Conservation (phyloP, 2,113 vertebrate genomes). For the Bufo bufo region DNA sequence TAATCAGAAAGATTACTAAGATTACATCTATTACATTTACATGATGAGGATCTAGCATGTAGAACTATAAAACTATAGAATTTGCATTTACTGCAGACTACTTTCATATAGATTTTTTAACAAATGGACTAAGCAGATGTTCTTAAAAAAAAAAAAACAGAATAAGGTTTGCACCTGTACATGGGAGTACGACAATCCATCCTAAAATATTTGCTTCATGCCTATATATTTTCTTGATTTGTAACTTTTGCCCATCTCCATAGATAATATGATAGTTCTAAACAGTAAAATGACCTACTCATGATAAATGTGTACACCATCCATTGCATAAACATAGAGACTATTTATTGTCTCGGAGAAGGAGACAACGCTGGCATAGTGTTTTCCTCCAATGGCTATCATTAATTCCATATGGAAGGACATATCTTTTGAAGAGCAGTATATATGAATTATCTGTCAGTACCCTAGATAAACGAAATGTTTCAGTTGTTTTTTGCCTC, state of each 20-base stretch:
- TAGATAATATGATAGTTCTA: background rate
- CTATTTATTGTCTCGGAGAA: background rate
- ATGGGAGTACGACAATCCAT: background rate
- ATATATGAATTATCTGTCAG: slow-evolving; percentile 12
- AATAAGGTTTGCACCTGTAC: background rate
- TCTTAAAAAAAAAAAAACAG: background rate
- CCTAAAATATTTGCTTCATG: background rate
- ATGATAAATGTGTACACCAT: background rate
- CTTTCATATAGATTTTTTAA: no score
- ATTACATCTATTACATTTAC: no score
- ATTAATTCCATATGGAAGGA: background rate
- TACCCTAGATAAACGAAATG: background rate
- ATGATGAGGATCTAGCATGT: no score
- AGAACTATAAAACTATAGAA: no score
- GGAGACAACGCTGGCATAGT: background rate
- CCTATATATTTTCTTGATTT: background rate
- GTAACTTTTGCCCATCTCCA: background rate
- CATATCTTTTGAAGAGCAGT: background rate
- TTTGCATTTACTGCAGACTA: no score
- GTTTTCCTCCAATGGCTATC: background rate
- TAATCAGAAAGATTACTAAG: no score
- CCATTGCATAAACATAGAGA: background rate
- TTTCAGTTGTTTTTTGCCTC: slow-evolving; percentile 35
- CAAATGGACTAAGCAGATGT: background rate
- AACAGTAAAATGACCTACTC: background rate